Conservation (phyloP, 1,140 invertebrate species). For the Caligus rogercresseyi region DNA sequence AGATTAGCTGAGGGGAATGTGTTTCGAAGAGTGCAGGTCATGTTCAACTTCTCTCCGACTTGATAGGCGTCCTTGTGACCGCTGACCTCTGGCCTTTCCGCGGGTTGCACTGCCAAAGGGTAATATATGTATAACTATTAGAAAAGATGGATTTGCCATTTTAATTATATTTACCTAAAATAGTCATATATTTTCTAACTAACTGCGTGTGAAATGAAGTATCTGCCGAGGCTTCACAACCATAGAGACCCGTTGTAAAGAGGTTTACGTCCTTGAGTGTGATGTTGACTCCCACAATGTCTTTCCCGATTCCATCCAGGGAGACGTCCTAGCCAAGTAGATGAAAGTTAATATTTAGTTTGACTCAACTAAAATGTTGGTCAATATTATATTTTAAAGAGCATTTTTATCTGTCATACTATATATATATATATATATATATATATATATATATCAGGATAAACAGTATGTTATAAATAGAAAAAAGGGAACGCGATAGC, state of each 20-base stretch:
- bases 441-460: no score
- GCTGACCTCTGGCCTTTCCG: constrained; percentile 22
- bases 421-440: no score
- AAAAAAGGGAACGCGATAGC: no score
- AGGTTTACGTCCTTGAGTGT: constrained; percentile 22
- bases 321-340: constrained; percentile 2
- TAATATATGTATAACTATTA: constrained; percentile 16
- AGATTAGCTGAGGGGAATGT: constrained; percentile 24
- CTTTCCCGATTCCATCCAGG: constrained; percentile 19
- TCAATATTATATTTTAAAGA: no score
- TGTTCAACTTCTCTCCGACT: constrained; percentile 22
- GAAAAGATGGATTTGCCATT: background rate
- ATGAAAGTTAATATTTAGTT: no score
- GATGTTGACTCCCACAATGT: constrained; percentile 23
- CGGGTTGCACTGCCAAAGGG: constrained; percentile 2
- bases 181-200: constrained; percentile 21
- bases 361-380: no score
- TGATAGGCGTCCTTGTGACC: constrained; percentile 21
- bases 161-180: constrained; percentile 22
- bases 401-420: no score
- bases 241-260: constrained; percentile 21
- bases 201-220: constrained; percentile 23
- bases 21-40: constrained; percentile 23
- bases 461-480: no score
- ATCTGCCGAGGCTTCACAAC: constrained; percentile 23